Evolutionary conservation across 1,140 invertebrate genomes (phyloP).

Genomic region (Teleopsis dalmanni): DNA sequence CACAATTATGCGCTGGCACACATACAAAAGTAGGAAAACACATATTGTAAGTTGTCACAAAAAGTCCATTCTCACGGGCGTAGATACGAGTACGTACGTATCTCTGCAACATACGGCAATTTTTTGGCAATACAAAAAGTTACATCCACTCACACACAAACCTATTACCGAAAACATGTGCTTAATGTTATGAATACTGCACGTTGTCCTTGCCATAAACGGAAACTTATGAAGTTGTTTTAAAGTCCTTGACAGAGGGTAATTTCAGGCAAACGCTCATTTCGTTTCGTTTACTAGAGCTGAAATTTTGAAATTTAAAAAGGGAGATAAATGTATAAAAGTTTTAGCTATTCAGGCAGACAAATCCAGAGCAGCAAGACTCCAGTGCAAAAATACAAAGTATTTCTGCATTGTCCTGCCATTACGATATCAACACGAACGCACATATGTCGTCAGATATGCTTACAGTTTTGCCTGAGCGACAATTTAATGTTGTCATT

Average conservation of each 20-base stretch:
- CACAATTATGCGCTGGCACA: background rate
- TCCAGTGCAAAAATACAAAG: no score
- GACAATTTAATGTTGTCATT: no score
- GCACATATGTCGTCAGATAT: no score
- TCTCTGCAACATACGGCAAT: background rate
- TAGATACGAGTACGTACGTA: background rate
- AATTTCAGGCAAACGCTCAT: constrained; percentile 19
- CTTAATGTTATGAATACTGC: background rate
- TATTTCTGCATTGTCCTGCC: constrained; percentile 15
- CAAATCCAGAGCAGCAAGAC: no score
- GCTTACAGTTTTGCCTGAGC: no score
- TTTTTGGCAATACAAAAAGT: background rate
- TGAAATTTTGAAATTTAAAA: no score
- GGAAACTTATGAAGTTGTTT: constrained; percentile 22
- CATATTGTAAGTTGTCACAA: background rate
- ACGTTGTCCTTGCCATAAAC: constrained; percentile 3
- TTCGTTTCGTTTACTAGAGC: no score
- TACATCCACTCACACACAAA: no score
- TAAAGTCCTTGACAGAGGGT: constrained; percentile 24
- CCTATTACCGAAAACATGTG: background rate
- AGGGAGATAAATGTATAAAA: no score
- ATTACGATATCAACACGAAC: constrained; percentile 35
- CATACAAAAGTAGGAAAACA: background rate
- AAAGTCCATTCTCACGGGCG: background rate
- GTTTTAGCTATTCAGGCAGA: no score